Evolutionary conservation across 2,888 invertebrate genomes (phyloP).

Genomic region (Ophonus ardosiacus): DNA sequence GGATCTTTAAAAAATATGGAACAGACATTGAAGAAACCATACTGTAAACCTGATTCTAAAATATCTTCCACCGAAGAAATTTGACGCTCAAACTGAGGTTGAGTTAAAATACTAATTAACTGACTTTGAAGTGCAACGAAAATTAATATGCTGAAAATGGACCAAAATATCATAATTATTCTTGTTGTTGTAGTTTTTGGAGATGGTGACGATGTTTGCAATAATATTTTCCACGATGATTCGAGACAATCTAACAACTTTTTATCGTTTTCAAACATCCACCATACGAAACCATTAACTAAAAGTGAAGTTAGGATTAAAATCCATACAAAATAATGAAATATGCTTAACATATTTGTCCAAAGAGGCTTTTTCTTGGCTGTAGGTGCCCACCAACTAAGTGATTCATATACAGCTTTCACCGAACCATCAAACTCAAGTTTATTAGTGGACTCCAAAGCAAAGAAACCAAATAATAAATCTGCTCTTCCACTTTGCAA

Average conservation of each 20-base stretch:
- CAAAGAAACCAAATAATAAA: constrained; percentile 4
- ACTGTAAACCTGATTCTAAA: constrained; percentile 10
- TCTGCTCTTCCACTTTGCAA: not conserved
- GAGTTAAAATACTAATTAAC: constrained; percentile 51
- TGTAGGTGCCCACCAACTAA: constrained; percentile 22
- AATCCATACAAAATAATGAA: not conserved
- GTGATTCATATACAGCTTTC: not conserved
- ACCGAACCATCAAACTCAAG: not conserved
- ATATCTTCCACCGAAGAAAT: constrained; percentile 47
- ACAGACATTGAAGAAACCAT: constrained; percentile 5
- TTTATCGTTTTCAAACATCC: constrained; percentile 7
- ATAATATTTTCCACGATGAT: not conserved
- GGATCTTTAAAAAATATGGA: not conserved
- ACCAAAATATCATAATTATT: constrained; percentile 35
- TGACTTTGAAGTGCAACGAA: constrained; percentile 27
- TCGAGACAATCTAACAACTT: not conserved
- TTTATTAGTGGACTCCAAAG: not conserved
- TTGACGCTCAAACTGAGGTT: constrained; percentile 47
- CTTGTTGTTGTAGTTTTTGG: not conserved
- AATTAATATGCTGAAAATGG: not conserved
- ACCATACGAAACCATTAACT: constrained; percentile 24
- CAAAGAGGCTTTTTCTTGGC: constrained; percentile 5
- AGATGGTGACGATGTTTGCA: not conserved
- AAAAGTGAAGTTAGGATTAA: not conserved
- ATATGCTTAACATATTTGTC: not conserved